These are phyloP conservation scores for Dicrostonyx torquatus DNA, from an alignment of 2,797 vertebrate genomes.

Conservation along the genomic window DNA sequence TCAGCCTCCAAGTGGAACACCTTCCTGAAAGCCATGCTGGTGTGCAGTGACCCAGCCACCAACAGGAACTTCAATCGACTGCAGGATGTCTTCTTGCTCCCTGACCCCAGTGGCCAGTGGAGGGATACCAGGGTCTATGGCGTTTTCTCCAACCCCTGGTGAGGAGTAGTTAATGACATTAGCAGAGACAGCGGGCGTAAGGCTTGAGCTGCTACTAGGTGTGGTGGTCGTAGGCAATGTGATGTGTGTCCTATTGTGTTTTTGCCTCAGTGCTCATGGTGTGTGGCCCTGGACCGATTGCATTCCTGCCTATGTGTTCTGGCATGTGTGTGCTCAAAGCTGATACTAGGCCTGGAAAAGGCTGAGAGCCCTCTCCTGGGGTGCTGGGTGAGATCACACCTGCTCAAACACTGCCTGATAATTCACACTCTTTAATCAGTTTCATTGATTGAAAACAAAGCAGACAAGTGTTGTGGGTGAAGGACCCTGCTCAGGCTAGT, in stretches of 20 bases:
- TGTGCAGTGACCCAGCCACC: slow-evolving; percentile 86
- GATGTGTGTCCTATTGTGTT: not conserved
- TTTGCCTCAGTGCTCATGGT: not conserved
- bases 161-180: not conserved
- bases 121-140: slow-evolving; percentile 83
- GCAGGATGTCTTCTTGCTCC: slow-evolving; percentile 85
- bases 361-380: not conserved
- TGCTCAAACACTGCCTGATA: slow-evolving; percentile 37
- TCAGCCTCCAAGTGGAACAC: slow-evolving; percentile 96
- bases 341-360: not conserved
- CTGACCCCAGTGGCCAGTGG: slow-evolving; percentile 77
- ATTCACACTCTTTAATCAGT: slow-evolving; percentile 74
- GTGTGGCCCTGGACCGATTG: not conserved
- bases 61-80: slow-evolving; percentile 87
- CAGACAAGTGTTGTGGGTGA: not conserved
- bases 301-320: not conserved
- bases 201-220: not conserved
- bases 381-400: slow-evolving; percentile 58
- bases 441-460: slow-evolving; percentile 74
- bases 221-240: not conserved
- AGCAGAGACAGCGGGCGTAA: no score
- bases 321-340: not conserved
- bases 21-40: slow-evolving; percentile 95
- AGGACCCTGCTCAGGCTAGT: not conserved
- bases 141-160: slow-evolving; percentile 88